Evolutionary conservation across 1,140 invertebrate genomes (phyloP).

Genomic region (Neelides sp.): DNA sequence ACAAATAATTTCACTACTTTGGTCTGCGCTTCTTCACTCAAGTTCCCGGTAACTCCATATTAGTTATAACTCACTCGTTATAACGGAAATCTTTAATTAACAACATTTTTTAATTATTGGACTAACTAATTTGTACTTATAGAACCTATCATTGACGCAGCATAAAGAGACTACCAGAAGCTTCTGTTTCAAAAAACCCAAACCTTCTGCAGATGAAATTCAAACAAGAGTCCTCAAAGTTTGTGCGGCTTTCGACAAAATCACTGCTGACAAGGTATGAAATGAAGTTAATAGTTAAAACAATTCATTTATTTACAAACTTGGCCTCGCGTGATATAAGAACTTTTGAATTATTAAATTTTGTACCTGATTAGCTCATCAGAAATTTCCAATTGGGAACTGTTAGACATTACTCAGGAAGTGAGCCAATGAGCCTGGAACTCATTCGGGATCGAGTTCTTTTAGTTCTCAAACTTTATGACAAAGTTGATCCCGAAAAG

Average conservation of each 20-base stretch:
- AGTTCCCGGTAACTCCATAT: too few species aligned
- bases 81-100: too few species aligned
- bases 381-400: conserved; percentile 51
- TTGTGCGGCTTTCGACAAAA: conserved; percentile 63
- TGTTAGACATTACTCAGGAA: conserved; percentile 51
- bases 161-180: too few species aligned
- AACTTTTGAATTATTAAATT: neutral
- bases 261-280: conserved; percentile 59
- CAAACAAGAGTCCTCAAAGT: conserved; percentile 62
- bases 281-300: neutral
- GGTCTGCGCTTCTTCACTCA: too few species aligned
- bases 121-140: too few species aligned
- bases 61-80: too few species aligned
- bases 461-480: conserved; percentile 86
- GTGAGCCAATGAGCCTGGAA: conserved; percentile 59
- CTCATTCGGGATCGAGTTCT: conserved; percentile 75
- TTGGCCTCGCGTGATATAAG: conserved; percentile 3
- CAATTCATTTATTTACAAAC: neutral
- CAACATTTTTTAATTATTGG: too few species aligned
- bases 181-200: too few species aligned
- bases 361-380: too few species aligned
- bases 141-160: too few species aligned
- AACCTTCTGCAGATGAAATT: conserved; percentile 43
- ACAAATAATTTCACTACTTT: too few species aligned
- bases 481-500: conserved; percentile 88